Conservation (phyloP, 1,140 invertebrate species). For the Proctacanthus coquilletti region DNA sequence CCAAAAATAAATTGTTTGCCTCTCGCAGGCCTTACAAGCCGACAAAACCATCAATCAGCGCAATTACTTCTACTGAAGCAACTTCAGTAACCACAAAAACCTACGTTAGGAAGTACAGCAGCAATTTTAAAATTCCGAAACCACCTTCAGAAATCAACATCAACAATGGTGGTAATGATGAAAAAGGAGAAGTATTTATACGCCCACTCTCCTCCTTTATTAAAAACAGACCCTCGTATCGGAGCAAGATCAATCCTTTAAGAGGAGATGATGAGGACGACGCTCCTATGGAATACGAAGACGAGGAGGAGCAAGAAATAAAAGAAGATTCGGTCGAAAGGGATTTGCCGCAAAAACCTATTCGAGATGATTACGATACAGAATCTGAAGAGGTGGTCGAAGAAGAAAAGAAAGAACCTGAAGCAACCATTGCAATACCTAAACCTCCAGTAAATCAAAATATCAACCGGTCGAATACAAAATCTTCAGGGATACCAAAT, state of each 20-base stretch:
- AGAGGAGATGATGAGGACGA: slow-evolving; percentile 3
- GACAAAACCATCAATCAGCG: slow-evolving; percentile 27
- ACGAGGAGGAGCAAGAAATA: slow-evolving; percentile 1
- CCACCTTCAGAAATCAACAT: not conserved
- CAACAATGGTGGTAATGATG: not conserved
- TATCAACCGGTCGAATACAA: too few relatives aligned
- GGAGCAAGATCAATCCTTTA: not conserved
- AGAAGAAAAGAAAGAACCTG: slow-evolving; percentile 33
- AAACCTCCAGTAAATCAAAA: too few relatives aligned
- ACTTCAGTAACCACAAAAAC: slow-evolving; percentile 27
- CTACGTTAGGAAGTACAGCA: slow-evolving; percentile 32
- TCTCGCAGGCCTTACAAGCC: slow-evolving; percentile 20
- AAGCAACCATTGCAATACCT: too few relatives aligned
- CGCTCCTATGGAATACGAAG: too few relatives aligned
- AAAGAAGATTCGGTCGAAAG: slow-evolving; percentile 16
- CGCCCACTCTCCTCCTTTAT: not conserved
- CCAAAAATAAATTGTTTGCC: not conserved
- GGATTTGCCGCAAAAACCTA: slow-evolving; percentile 19
- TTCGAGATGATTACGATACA: slow-evolving; percentile 5
- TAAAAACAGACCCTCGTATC: slow-evolving; percentile 1
- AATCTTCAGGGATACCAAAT: too few relatives aligned
- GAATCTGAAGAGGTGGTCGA: slow-evolving; percentile 33
- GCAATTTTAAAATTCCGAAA: not conserved
- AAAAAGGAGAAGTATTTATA: not conserved
- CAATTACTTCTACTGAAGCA: slow-evolving; percentile 27